Percentiles rank a stretch among this genome's conserved stretches.
These are phyloP conservation scores for Spatula versicolor DNA, from an alignment of 2,797 vertebrate species.

Conservation along the genomic window DNA sequence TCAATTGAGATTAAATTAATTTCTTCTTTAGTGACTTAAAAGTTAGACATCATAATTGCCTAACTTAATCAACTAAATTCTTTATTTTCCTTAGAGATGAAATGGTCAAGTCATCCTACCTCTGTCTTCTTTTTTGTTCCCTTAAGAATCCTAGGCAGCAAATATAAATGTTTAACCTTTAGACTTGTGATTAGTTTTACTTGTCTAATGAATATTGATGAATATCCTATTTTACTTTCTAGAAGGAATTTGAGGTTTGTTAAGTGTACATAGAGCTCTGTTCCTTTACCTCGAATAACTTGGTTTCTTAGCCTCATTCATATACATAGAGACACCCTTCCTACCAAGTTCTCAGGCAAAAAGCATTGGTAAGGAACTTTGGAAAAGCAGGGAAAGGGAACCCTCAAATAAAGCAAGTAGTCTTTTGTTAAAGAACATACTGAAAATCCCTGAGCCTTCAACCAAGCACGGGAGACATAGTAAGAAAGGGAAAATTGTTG, in stretches of 20 bases:
- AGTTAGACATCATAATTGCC: not conserved
- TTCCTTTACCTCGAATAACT: not conserved
- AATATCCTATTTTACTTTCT: not conserved
- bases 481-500: not conserved
- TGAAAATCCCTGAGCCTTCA: not conserved
- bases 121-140: not conserved
- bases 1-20: not conserved
- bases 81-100: not conserved
- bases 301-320: not conserved
- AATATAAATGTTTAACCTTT: not conserved
- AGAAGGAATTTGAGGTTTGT: not conserved
- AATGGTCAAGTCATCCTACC: not conserved
- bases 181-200: not conserved
- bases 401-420: not conserved
- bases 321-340: not conserved
- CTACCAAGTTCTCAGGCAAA: not conserved
- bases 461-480: not conserved
- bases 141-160: not conserved
- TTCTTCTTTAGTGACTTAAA: not conserved
- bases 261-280: not conserved
- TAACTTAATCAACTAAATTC: not conserved
- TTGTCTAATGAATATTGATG: not conserved
- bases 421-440: not conserved
- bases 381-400: not conserved
- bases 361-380: not conserved